These are phyloP conservation scores for Dipodomys spectabilis DNA, from an alignment of 2,113 vertebrate genomes.

Conservation along the genomic window DNA sequence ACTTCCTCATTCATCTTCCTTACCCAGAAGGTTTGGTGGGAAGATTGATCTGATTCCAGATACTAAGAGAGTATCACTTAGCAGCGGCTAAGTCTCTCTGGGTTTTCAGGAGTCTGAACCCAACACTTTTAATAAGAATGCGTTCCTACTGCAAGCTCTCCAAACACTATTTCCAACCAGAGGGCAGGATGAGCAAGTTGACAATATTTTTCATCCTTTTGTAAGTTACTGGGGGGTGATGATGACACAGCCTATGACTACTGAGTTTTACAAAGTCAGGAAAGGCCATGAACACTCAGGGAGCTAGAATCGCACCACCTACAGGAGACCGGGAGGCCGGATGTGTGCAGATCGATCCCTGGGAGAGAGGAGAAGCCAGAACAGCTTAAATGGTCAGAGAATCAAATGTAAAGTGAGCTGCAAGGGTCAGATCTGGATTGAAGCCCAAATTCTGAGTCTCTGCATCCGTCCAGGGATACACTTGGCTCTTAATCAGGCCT, in stretches of 20 bases:
- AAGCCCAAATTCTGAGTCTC: constrained; percentile 79
- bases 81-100: not conserved
- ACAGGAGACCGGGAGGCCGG: not conserved
- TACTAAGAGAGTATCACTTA: not conserved
- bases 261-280: constrained; percentile 19
- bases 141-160: not conserved
- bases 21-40: constrained; percentile 8
- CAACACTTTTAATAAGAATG: not conserved
- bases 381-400: constrained; percentile 55
- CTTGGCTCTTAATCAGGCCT: constrained; percentile 85
- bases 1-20: constrained; percentile 47
- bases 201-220: constrained; percentile 20
- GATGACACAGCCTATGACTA: not conserved
- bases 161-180: not conserved
- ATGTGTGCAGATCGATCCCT: constrained; percentile 40
- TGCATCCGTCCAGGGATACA: constrained; percentile 82
- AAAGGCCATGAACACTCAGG: not conserved
- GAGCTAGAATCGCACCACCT: constrained; percentile 47
- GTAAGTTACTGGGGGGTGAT: not conserved
- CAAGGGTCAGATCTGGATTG: constrained; percentile 84
- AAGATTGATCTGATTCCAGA: constrained; percentile 14
- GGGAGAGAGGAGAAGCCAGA: constrained; percentile 39
- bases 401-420: constrained; percentile 70
- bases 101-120: not conserved
- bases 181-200: not conserved